These are phyloP conservation scores for Lerema accius DNA, from an alignment of 1,140 invertebrate genomes.

Conservation along the genomic window DNA sequence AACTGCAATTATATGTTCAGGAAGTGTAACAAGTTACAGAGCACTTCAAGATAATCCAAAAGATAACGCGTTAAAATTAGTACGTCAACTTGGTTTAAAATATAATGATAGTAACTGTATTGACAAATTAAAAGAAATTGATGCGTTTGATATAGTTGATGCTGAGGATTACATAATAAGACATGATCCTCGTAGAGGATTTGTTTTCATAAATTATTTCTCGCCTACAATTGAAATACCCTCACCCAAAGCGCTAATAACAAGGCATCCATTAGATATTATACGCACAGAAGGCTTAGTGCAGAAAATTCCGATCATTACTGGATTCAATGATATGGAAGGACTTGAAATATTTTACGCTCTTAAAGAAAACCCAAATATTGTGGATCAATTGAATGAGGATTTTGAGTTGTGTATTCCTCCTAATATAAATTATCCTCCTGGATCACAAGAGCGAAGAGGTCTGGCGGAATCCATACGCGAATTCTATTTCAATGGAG, in stretches of 20 bases:
- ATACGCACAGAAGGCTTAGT: conserved; percentile 26
- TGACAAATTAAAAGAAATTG: conserved; percentile 34
- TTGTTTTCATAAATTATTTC: conserved; percentile 35
- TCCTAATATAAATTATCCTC: conserved; percentile 46
- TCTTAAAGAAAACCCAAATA: conserved; percentile 16
- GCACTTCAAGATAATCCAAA: conserved; percentile 32
- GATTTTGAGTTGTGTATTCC: conserved; percentile 39
- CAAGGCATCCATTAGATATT: conserved; percentile 34
- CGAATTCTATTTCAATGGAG: background rate
- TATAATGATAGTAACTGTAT: conserved; percentile 21
- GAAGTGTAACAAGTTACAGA: conserved; percentile 39
- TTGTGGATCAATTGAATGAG: conserved; percentile 34
- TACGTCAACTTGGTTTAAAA: conserved; percentile 33
- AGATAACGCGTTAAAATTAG: conserved; percentile 33
- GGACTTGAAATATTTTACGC: conserved; percentile 38
- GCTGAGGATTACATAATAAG: conserved; percentile 33
- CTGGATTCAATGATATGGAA: conserved; percentile 43
- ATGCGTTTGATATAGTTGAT: conserved; percentile 39
- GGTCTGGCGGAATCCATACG: background rate
- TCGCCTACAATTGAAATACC: conserved; percentile 38
- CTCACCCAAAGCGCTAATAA: conserved; percentile 38
- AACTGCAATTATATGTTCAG: conserved; percentile 42
- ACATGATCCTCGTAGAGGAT: conserved; percentile 7
- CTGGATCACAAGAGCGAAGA: conserved; percentile 9
- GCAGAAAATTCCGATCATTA: conserved; percentile 39